These are phyloP conservation scores for Myathropa florea DNA, from an alignment of 2,888 invertebrate species.

Conservation along the genomic window DNA sequence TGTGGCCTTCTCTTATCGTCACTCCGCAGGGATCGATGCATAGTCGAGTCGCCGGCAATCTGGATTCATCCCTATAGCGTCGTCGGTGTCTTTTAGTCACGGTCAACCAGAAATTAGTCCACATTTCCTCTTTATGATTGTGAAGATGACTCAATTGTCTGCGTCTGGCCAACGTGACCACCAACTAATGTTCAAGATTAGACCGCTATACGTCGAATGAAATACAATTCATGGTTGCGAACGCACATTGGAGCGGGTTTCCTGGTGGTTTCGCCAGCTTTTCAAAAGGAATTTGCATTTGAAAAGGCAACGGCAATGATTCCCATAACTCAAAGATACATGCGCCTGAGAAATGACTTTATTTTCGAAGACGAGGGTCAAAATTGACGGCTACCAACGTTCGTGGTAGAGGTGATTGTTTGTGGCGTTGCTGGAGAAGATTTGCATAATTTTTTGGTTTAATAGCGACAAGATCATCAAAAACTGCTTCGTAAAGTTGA, in stretches of 20 bases:
- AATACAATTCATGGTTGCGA: background rate
- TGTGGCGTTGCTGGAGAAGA: slow-evolving; percentile 36
- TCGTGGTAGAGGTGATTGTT: slow-evolving; percentile 22
- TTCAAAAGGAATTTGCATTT: slow-evolving; percentile 46
- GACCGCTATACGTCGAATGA: slow-evolving; percentile 1
- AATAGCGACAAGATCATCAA: slow-evolving; percentile 48
- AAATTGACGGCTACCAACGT: slow-evolving; percentile 11
- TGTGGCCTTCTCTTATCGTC: slow-evolving; percentile 31
- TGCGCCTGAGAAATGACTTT: slow-evolving; percentile 43
- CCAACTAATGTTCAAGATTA: slow-evolving; percentile 67
- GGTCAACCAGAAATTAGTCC: slow-evolving; percentile 70
- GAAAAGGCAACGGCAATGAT: slow-evolving; percentile 55
- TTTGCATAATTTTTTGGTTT: slow-evolving; percentile 48
- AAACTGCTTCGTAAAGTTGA: slow-evolving; percentile 21
- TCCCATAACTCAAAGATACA: slow-evolving; percentile 58
- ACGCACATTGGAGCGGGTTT: background rate
- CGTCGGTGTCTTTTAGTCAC: slow-evolving; percentile 69
- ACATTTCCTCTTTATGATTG: slow-evolving; percentile 62
- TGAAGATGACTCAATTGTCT: slow-evolving; percentile 63
- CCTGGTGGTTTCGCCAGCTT: slow-evolving; percentile 12
- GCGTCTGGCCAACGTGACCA: slow-evolving; percentile 56
- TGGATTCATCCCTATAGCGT: background rate
- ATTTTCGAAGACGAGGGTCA: slow-evolving; percentile 36
- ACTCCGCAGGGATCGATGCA: slow-evolving; percentile 2
- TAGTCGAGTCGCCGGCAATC: background rate